Conservation (phyloP, 1,140 invertebrate genomes). For the Drosophila lini region DNA sequence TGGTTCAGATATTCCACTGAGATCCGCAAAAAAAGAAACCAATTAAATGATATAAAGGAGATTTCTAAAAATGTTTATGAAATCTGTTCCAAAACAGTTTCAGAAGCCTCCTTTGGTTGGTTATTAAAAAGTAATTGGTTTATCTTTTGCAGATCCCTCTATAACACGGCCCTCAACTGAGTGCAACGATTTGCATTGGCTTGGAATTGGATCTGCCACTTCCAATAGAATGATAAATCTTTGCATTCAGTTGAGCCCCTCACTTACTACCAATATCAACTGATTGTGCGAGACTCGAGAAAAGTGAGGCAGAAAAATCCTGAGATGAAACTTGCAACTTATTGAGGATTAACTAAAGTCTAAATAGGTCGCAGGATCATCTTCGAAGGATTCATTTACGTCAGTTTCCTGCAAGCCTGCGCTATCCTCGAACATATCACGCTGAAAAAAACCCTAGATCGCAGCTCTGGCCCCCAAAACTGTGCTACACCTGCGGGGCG, state of each 20-base stretch:
- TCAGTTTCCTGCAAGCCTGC: constrained; percentile 17
- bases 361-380: constrained; percentile 8
- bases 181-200: constrained; percentile 1
- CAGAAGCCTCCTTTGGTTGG: background rate
- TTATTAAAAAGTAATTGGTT: background rate
- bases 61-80: background rate
- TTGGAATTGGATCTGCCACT: background rate
- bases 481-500: constrained; percentile 71
- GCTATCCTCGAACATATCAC: constrained; percentile 62
- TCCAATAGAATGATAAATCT: background rate
- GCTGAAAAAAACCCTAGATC: constrained; percentile 40
- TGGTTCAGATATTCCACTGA: constrained; percentile 16
- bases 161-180: constrained; percentile 6
- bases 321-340: background rate
- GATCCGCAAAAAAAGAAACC: constrained; percentile 40
- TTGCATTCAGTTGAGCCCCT: constrained; percentile 3
- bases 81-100: background rate
- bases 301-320: constrained; percentile 6
- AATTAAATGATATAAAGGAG: constrained; percentile 11
- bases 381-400: constrained; percentile 2
- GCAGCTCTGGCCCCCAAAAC: constrained; percentile 49
- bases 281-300: constrained; percentile 6
- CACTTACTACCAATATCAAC: constrained; percentile 37
- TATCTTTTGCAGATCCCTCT: constrained; percentile 17
- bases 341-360: background rate